phyloP scores from a whole-genome alignment of 2,797 vertebrate genomes.

The Silurus lanzhouensis region DNA sequence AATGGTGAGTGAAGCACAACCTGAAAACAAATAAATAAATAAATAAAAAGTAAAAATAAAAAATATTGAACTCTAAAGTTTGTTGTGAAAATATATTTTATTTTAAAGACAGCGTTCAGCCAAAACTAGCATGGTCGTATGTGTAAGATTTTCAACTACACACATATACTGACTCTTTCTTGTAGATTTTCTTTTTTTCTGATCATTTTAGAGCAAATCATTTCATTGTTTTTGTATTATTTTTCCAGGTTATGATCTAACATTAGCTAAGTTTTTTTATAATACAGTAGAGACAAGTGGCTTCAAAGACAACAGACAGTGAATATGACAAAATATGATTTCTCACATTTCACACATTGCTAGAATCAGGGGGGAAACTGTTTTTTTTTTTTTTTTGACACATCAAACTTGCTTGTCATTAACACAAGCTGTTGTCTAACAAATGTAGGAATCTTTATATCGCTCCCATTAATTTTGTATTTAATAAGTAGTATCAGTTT shows the following conservation, averaged over 20 bases:
- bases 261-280: neutral
- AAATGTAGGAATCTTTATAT: neutral
- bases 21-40: neutral
- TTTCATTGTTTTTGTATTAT: neutral
- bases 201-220: neutral
- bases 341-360: neutral
- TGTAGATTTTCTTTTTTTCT: neutral
- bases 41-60: neutral
- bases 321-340: neutral
- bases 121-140: neutral
- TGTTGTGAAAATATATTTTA: neutral
- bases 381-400: neutral
- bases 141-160: no score
- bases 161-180: neutral
- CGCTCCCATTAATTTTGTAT: neutral
- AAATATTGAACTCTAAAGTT: neutral
- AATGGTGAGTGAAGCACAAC: conserved; percentile 31
- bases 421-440: neutral
- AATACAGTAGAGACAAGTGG: neutral
- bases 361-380: no score
- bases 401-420: neutral
- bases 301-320: neutral
- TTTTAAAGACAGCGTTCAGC: neutral
- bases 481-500: neutral
- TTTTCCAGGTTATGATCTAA: neutral